Percentiles rank a stretch among this genome's conserved stretches.
Evolutionary conservation across 1,140 invertebrate species (phyloP).

Genomic region (Berghia stephanieae): DNA sequence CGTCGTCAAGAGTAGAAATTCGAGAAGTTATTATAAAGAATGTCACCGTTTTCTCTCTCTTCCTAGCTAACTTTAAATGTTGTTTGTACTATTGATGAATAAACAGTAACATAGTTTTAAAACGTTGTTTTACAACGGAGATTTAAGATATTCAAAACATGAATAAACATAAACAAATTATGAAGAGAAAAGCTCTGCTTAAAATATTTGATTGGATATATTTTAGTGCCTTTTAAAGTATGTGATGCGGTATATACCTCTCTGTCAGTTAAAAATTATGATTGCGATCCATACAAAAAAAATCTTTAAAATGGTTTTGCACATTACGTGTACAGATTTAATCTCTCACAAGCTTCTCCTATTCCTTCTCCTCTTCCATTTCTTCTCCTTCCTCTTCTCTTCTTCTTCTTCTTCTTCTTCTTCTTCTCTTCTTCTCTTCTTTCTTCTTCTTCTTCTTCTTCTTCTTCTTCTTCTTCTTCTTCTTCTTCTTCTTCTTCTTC

Average conservation of each 20-base stretch:
- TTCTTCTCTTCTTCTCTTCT: not conserved
- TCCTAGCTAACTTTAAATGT: too few relatives aligned
- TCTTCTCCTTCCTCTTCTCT: not conserved
- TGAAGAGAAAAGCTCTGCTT: not conserved
- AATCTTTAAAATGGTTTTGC: not conserved
- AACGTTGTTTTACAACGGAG: too few relatives aligned
- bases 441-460: not conserved
- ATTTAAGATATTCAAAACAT: too few relatives aligned
- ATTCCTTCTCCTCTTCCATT: not conserved
- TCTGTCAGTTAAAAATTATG: not conserved
- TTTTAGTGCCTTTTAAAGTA: not conserved
- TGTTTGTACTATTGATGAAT: too few relatives aligned
- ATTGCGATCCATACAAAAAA: not conserved
- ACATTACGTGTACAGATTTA: not conserved
- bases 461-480: not conserved
- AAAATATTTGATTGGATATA: too few relatives aligned
- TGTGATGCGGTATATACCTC: not conserved
- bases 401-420: not conserved
- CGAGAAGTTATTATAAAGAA: too few relatives aligned
- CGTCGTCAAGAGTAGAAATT: too few relatives aligned
- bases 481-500: not conserved
- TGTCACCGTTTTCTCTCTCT: conserved; percentile 2
- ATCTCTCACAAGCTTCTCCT: not conserved
- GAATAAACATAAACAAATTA: not conserved
- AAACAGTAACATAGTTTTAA: too few relatives aligned